These are phyloP conservation scores for Tylochromis polylepis DNA, from an alignment of 2,113 vertebrate genomes.

Conservation along the genomic window DNA sequence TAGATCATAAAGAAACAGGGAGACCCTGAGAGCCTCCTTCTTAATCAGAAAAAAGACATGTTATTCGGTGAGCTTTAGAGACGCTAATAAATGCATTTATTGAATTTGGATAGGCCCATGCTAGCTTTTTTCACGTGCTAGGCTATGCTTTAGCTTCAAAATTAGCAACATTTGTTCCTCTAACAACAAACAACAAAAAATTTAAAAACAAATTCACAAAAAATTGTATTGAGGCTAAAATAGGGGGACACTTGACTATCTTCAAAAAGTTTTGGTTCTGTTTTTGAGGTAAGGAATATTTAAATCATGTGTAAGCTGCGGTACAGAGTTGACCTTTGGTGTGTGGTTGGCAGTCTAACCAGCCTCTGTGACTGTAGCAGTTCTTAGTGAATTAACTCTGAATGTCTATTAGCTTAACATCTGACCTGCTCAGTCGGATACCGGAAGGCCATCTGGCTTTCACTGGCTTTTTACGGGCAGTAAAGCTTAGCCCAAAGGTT, in stretches of 20 bases:
- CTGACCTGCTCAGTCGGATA: slow-evolving; percentile 17
- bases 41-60: background rate
- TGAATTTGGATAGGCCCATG: background rate
- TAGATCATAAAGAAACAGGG: background rate
- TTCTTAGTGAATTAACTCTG: background rate
- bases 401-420: slow-evolving; percentile 46
- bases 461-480: background rate
- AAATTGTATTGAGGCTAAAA: background rate
- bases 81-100: background rate
- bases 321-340: background rate
- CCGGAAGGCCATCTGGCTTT: slow-evolving; percentile 36
- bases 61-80: background rate
- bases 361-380: background rate
- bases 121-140: background rate
- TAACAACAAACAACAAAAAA: background rate
- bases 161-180: background rate
- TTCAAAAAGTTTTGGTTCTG: background rate
- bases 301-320: background rate
- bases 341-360: background rate
- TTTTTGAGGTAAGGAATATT: background rate
- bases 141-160: background rate
- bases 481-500: background rate
- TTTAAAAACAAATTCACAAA: background rate
- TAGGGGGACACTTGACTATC: background rate
- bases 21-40: background rate